Base-by-base conservation (phyloP, 2,888 invertebrate species). In the Lepetodrilus schrolli region DNA sequence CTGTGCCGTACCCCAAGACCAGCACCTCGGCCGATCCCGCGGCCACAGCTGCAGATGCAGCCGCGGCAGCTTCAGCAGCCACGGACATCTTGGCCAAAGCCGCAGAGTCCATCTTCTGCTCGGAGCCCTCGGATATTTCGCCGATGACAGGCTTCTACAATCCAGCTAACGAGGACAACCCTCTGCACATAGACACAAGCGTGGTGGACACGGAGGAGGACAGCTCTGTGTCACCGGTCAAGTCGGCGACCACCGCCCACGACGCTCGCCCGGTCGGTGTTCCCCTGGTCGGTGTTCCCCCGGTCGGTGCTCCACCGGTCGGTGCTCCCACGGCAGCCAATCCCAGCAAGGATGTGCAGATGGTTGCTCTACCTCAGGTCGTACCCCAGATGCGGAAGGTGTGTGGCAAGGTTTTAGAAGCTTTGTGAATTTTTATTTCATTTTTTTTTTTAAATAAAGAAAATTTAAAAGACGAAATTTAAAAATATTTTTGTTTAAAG, bases 31-130 rank as follows among this genome's bases (percentile, higher is more conserved):
- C 37, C 20, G 38, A 10, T 21, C 21, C 68, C 26, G 17, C 37
- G 10, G 30, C 50, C 1, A 65, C 37, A n/a, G 36, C 36, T 48
- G 66, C 23, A 4, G 23, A 21, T 37, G 68, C 66, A 68, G 50
- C 50, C 26, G 58, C 23, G 58, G 65, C 65, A 65, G 43, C 51
- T 65, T 23, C 48, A 49, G 66, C 47, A 21, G 58, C 58, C 38
- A 69, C 70, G 8, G 65, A 90, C 78, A 91, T 91, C 73, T 83
- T 91, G 66, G 91, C 91, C 4, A 88, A 90, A 82, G 91, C 91
- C 20, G 89, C 90, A 10, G 90, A 90, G 75, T 90, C 91, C 0
- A 91, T 91, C 43, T 91, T 91, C 72, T 82, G 83, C 5, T 49
- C 69, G 8, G 79, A 82, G 0, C 76, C 80, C 3, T 77, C 78